Conservation (phyloP, 2,797 vertebrate genomes). For the Selene dorsalis region DNA sequence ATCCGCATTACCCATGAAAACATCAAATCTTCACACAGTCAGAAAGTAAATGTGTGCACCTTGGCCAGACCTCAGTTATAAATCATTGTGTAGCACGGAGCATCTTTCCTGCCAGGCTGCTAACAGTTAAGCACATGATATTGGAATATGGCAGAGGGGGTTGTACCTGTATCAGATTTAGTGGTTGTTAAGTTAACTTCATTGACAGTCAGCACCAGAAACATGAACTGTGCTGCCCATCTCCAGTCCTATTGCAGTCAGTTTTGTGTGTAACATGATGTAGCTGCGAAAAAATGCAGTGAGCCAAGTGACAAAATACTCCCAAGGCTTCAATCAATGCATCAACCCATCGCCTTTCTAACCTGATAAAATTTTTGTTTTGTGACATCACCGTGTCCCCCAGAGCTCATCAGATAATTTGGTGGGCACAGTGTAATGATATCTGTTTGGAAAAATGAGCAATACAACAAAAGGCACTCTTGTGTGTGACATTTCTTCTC, state of each 20-base stretch:
- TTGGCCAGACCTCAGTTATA: not conserved
- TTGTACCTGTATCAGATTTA: not conserved
- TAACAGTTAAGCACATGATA: not conserved
- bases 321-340: no score
- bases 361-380: not conserved
- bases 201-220: no score
- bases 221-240: not conserved
- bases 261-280: no score
- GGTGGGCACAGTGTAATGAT: not conserved
- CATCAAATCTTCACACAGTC: not conserved
- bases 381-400: not conserved
- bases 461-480: not conserved
- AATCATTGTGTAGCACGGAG: not conserved
- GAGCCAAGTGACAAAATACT: no score
- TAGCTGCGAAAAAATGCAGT: no score
- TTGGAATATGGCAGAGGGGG: not conserved
- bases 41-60: not conserved
- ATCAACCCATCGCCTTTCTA: no score
- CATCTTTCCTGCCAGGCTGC: not conserved
- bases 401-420: not conserved
- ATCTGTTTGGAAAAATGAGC: not conserved
- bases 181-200: no score
- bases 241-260: not conserved
- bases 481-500: no score
- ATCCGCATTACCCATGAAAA: not conserved